Percentiles rank a stretch among this genome's conserved stretches.
phyloP scores from a whole-genome alignment of 2,888 invertebrate genomes.

The Erynnis tages region DNA sequence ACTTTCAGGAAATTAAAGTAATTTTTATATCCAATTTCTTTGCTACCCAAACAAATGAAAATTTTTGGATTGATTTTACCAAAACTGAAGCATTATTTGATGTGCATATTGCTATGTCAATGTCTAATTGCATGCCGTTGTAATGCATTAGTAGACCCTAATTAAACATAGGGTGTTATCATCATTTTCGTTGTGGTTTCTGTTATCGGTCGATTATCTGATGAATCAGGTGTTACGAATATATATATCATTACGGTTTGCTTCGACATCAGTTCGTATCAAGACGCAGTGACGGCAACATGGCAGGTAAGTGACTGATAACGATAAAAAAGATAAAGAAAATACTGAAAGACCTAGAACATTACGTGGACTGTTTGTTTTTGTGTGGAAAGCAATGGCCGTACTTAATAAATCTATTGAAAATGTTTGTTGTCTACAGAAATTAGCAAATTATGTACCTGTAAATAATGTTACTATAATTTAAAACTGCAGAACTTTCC shows the following conservation, averaged over 20 bases:
- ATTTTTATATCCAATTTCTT: no score
- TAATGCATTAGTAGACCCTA: no score
- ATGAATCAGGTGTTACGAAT: slow-evolving; percentile 36
- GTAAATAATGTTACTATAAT: neutral
- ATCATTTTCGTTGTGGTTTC: slow-evolving; percentile 11
- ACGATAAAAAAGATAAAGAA: slow-evolving; percentile 35
- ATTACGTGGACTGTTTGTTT: slow-evolving; percentile 6
- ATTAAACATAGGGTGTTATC: neutral
- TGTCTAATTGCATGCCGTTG: no score
- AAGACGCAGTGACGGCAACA: slow-evolving; percentile 36
- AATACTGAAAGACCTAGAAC: slow-evolving; percentile 26
- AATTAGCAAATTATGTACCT: neutral
- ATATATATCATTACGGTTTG: slow-evolving; percentile 35
- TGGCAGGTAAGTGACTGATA: slow-evolving; percentile 52
- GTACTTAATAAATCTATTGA: neutral
- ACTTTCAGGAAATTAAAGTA: no score
- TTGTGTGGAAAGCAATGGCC: slow-evolving; percentile 34
- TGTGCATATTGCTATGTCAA: no score
- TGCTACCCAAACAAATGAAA: no score
- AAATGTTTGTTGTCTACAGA: slow-evolving; percentile 25
- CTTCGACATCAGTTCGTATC: slow-evolving; percentile 37
- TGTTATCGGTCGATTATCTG: slow-evolving; percentile 26
- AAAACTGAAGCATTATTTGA: no score
- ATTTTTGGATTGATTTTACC: no score
- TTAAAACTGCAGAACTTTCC: neutral